A percentile compares a stretch with the other conserved stretches of the same genome.
These are phyloP conservation scores for Oryzaephilus surinamensis DNA, from an alignment of 1,140 invertebrate genomes.

Conservation along the genomic window DNA sequence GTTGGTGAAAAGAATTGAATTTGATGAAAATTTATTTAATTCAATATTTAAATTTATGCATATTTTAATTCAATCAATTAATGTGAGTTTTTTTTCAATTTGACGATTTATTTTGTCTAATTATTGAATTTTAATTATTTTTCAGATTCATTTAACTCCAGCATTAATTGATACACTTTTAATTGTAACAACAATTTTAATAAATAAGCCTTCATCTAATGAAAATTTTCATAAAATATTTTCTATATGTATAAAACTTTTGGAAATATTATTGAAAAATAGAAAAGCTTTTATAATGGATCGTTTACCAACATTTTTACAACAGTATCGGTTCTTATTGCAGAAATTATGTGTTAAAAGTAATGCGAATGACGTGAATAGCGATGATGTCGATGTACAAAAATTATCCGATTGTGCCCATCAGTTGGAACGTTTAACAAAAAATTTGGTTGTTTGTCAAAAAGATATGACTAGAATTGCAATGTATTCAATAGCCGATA, in stretches of 20 bases:
- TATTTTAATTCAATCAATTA: slow-evolving; percentile 18
- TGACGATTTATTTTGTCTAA: background rate
- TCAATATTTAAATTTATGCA: slow-evolving; percentile 19
- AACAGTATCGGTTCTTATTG: slow-evolving; percentile 24
- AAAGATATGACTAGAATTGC: slow-evolving; percentile 28
- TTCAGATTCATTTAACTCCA: slow-evolving; percentile 25
- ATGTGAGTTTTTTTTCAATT: slow-evolving; percentile 10
- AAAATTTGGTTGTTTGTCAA: slow-evolving; percentile 19
- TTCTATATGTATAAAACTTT: slow-evolving; percentile 13
- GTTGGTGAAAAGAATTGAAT: slow-evolving; percentile 6
- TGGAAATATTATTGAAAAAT: slow-evolving; percentile 26
- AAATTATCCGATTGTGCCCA: slow-evolving; percentile 24
- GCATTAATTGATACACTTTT: slow-evolving; percentile 22
- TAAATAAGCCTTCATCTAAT: background rate
- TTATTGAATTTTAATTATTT: slow-evolving; percentile 13
- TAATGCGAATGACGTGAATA: slow-evolving; percentile 11
- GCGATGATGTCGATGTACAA: slow-evolving; percentile 8
- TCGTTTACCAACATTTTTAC: slow-evolving; percentile 25
- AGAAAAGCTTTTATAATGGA: slow-evolving; percentile 28
- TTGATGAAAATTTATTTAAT: slow-evolving; percentile 12
- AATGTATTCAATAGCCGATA: slow-evolving; percentile 29
- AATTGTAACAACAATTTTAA: slow-evolving; percentile 3
- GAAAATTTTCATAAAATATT: slow-evolving; percentile 7
- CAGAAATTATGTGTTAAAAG: slow-evolving; percentile 20
- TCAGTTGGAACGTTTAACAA: slow-evolving; percentile 28